phyloP scores from a whole-genome alignment of 1,140 invertebrate genomes.

The Hylaeus volcanicus region DNA sequence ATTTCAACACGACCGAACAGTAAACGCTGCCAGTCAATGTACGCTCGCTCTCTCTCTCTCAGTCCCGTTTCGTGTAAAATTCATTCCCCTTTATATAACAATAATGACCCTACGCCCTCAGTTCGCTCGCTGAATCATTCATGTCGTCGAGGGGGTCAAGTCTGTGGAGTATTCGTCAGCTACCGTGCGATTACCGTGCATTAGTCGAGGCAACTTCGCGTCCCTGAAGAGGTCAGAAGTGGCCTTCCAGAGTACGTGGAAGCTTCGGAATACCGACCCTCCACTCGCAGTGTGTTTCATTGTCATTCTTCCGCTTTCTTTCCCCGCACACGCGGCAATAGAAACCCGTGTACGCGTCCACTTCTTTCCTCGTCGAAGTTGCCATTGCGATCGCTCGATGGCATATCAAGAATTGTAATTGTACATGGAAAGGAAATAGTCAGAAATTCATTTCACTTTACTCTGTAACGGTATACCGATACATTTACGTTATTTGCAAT shows the following conservation, averaged over 20 bases:
- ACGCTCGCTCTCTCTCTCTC: neutral
- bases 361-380: neutral
- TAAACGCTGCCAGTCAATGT: neutral
- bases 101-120: conserved; percentile 60
- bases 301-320: conserved; percentile 11
- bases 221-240: conserved; percentile 54
- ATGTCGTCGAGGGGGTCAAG: conserved; percentile 55
- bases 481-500: too few species aligned
- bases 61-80: conserved; percentile 52
- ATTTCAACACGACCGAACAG: neutral
- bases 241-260: conserved; percentile 40
- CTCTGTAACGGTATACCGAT: too few species aligned
- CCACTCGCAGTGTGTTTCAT: neutral
- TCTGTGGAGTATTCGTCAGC: conserved; percentile 59
- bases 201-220: conserved; percentile 55
- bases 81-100: conserved; percentile 64
- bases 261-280: conserved; percentile 17
- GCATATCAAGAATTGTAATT: neutral
- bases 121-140: conserved; percentile 62
- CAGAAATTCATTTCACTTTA: too few species aligned
- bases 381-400: conserved; percentile 1
- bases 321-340: neutral
- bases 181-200: conserved; percentile 61
- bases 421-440: too few species aligned
- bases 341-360: neutral